These are phyloP conservation scores for Entomyzon cyanotis DNA, from an alignment of 2,113 vertebrate genomes.

Conservation along the genomic window DNA sequence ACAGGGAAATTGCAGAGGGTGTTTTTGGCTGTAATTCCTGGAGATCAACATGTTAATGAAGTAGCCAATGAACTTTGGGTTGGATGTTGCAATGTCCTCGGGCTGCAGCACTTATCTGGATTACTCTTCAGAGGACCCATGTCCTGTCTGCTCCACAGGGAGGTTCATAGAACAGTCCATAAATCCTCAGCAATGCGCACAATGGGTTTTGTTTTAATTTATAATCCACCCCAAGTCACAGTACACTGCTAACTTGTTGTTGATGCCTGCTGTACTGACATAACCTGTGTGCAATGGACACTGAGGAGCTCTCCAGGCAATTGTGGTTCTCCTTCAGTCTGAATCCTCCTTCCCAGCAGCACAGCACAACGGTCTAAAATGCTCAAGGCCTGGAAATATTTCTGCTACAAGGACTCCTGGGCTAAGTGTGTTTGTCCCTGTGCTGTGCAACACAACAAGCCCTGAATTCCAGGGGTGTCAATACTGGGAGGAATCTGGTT, in stretches of 20 bases:
- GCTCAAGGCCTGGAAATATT: neutral
- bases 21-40: slow-evolving; percentile 2
- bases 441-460: neutral
- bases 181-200: slow-evolving; percentile 1
- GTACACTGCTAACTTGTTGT: neutral
- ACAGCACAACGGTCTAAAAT: neutral
- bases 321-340: neutral
- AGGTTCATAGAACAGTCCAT: neutral
- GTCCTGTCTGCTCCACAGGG: neutral
- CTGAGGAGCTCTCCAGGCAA: neutral
- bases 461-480: neutral
- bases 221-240: neutral
- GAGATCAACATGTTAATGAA: slow-evolving; percentile 10
- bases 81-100: neutral
- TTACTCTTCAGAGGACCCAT: neutral
- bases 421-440: neutral
- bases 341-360: neutral
- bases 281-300: neutral
- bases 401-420: neutral
- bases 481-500: neutral
- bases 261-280: neutral
- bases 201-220: neutral
- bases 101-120: slow-evolving; percentile 13
- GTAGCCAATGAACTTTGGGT: slow-evolving; percentile 36
- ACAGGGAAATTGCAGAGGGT: neutral